These are phyloP conservation scores for Beris morrisii DNA, from an alignment of 2,888 invertebrate genomes.

Conservation along the genomic window DNA sequence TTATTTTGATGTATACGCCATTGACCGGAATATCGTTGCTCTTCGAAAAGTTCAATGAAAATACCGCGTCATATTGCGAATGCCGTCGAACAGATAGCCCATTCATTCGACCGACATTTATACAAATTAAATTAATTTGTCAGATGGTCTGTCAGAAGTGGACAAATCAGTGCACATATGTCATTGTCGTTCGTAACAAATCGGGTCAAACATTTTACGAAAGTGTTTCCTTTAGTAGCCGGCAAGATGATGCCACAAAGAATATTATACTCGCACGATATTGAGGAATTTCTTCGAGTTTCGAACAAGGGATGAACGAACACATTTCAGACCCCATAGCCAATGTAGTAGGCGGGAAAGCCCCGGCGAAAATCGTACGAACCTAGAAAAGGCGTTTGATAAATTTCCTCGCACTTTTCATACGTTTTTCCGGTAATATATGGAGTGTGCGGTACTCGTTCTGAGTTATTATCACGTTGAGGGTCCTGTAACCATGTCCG, in stretches of 20 bases:
- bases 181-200: constrained; percentile 27
- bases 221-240: neutral
- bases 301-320: too few relatives aligned
- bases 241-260: too few relatives aligned
- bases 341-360: neutral
- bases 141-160: constrained; percentile 27
- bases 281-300: too few relatives aligned
- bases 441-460: neutral
- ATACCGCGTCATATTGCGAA: too few relatives aligned
- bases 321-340: too few relatives aligned
- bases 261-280: too few relatives aligned
- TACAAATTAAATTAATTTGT: constrained; percentile 38
- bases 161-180: constrained; percentile 33
- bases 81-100: too few relatives aligned
- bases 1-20: too few relatives aligned
- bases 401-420: constrained; percentile 22
- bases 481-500: too few relatives aligned
- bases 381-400: constrained; percentile 19
- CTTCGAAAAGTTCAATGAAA: too few relatives aligned
- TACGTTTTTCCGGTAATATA: neutral
- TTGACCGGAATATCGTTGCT: too few relatives aligned
- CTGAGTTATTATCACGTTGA: too few relatives aligned
- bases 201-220: constrained; percentile 23
- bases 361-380: neutral
- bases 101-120: constrained; percentile 22